Base-by-base conservation (phyloP, 1,140 invertebrate species). In the Leptinotarsa defecta region DNA sequence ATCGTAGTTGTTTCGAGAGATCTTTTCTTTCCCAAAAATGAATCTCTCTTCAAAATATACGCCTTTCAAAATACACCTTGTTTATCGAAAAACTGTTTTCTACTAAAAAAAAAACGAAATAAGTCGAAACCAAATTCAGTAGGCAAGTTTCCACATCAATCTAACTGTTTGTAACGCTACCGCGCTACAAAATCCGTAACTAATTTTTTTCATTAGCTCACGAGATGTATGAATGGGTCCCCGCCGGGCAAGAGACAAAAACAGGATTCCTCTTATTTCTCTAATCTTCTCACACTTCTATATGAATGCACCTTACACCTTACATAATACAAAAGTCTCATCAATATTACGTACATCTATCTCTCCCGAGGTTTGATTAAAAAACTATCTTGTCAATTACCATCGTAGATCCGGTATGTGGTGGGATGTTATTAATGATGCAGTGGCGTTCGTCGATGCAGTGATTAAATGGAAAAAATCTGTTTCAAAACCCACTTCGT, bases 121-220 rank as follows among this genome's bases (percentile, higher is more conserved):
- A n/a, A 15, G n/a, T 17, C 15, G 3, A n/a, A 57, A 57, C 17
- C 52, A 57, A 4, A 57, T 19, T 19, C 52, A 15, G n/a, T 57
- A 19, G 34, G 34, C 34, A 43, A 43, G 15, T 15, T 57, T 57
- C 34, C n/a, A 17, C 24, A 68, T 68, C 43, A 68, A 68, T 68
- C 34, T 43, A n/a, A 17, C 5, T 19, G 11, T 22, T 68, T 68
- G 67, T 43, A 48, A 27, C 15, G 67, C 67, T 68, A 68, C 67
- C 34, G 67, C 43, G n/a, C 34, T 43, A 48, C 43, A 68, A 68
- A 68, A 68, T 68, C 67, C 67, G 43, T 68, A 68, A 43, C 67
- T 13, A 68, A 68, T 68, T 68, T 68, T 68, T 68, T 68, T 15
- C 67, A 68, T 68, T 68, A 68, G 27, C 19, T 68, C n/a, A 43